phyloP scores from a whole-genome alignment of 2,113 vertebrate species.

The Rhodinocichla rosea region DNA sequence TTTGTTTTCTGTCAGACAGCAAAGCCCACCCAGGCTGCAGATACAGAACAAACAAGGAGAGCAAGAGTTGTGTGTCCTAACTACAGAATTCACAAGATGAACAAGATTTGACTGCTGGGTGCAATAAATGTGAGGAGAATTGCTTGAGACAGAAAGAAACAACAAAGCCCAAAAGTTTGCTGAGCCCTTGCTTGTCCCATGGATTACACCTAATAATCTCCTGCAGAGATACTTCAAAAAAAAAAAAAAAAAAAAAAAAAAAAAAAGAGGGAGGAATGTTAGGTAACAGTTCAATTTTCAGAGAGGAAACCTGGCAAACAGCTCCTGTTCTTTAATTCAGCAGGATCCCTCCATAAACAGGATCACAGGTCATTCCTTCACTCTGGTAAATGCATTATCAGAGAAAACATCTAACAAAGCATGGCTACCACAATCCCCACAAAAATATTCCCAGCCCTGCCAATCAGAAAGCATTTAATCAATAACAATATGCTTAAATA shows the following conservation, averaged over 20 bases:
- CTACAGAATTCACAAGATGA: background rate
- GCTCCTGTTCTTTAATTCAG: background rate
- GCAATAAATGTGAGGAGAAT: background rate
- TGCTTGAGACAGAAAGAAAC: background rate
- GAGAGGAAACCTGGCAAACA: background rate
- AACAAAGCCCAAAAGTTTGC: background rate
- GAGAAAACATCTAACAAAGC: background rate
- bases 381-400: fast-evolving
- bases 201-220: background rate
- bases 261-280: background rate
- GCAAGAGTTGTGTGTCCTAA: background rate
- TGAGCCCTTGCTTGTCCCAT: background rate
- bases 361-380: background rate
- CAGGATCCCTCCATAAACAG: background rate
- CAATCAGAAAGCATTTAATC: background rate
- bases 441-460: background rate
- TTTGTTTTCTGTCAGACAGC: background rate
- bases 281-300: background rate
- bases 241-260: background rate
- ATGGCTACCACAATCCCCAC: background rate
- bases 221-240: background rate
- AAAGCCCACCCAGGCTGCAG: background rate
- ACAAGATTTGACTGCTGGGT: background rate
- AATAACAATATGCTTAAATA: background rate
- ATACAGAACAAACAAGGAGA: background rate